phyloP scores from a whole-genome alignment of 1,140 invertebrate species.

The Anastrepha obliqua region DNA sequence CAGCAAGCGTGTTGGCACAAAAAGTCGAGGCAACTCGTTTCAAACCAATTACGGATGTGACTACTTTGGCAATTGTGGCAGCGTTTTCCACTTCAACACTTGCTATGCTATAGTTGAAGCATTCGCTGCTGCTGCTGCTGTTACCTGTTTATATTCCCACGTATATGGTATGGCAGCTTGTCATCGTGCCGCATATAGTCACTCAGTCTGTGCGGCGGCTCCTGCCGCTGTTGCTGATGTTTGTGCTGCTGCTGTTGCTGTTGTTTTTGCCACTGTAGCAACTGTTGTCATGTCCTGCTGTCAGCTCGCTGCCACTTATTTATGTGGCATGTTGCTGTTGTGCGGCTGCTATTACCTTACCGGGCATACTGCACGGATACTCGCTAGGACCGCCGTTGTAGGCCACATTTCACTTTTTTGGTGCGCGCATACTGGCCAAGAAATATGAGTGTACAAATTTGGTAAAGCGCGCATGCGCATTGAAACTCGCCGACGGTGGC shows the following conservation, averaged over 20 bases:
- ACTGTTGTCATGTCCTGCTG: constrained; percentile 46
- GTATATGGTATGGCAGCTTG: constrained; percentile 49
- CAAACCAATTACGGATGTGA: constrained; percentile 50
- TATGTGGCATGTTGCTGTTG: constrained; percentile 36
- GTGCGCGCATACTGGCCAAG: constrained; percentile 18
- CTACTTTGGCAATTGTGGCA: neutral
- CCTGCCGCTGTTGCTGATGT: neutral
- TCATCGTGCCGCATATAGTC: constrained; percentile 41
- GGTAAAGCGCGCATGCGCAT: constrained; percentile 22
- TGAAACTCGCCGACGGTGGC: neutral
- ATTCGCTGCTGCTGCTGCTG: neutral
- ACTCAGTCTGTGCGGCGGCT: constrained; percentile 31
- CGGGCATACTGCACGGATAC: constrained; percentile 12
- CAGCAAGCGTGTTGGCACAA: neutral
- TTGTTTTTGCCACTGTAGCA: neutral
- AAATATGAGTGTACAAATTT: constrained; percentile 33
- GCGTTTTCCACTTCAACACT: neutral
- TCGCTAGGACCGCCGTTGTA: constrained; percentile 27
- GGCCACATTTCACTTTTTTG: constrained; percentile 25
- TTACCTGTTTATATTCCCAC: constrained; percentile 47
- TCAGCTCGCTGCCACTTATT: constrained; percentile 40
- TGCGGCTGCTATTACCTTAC: constrained; percentile 11
- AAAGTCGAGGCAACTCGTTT: neutral
- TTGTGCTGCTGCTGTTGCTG: neutral
- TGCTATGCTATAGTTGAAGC: neutral